Percentiles rank a stretch among this genome's conserved stretches.
Evolutionary conservation across 1,140 invertebrate species (phyloP).

Genomic region (Elysia chlorotica): DNA sequence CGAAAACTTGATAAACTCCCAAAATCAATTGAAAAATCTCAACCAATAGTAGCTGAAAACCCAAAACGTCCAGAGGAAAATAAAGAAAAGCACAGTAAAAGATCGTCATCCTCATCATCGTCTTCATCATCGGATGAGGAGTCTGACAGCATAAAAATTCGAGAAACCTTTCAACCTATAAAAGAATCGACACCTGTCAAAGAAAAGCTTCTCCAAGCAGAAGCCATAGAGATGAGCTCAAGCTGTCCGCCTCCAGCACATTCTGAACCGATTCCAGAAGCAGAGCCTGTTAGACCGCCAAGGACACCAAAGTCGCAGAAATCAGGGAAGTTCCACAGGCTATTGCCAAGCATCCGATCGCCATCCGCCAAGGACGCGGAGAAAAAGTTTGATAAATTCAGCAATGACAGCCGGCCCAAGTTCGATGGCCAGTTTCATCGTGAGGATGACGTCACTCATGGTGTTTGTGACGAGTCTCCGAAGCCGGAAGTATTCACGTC

Average conservation of each 20-base stretch:
- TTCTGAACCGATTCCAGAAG: too few relatives aligned
- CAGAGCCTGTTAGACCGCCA: not conserved
- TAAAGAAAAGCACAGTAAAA: not conserved
- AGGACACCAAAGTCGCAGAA: constrained; percentile 13
- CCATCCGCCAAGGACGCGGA: not conserved
- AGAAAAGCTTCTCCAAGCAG: too few relatives aligned
- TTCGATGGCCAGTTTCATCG: constrained; percentile 26
- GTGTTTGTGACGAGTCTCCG: not conserved
- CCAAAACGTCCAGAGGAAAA: not conserved
- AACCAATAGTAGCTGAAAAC: not conserved
- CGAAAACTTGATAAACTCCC: not conserved
- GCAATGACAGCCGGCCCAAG: not conserved
- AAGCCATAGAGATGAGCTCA: too few relatives aligned
- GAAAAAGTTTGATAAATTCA: not conserved
- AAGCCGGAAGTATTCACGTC: not conserved
- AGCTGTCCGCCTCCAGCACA: too few relatives aligned
- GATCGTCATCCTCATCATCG: not conserved
- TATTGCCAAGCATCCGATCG: not conserved
- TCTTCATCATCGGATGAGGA: not conserved
- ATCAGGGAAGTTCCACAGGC: constrained; percentile 1
- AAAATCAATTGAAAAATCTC: not conserved
- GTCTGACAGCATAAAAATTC: too few relatives aligned
- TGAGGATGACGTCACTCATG: constrained; percentile 16
- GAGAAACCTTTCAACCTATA: too few relatives aligned
- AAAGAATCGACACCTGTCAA: too few relatives aligned